Base-by-base conservation (phyloP, 2,113 vertebrate genomes). In the Brachypteracias leptosomus region DNA sequence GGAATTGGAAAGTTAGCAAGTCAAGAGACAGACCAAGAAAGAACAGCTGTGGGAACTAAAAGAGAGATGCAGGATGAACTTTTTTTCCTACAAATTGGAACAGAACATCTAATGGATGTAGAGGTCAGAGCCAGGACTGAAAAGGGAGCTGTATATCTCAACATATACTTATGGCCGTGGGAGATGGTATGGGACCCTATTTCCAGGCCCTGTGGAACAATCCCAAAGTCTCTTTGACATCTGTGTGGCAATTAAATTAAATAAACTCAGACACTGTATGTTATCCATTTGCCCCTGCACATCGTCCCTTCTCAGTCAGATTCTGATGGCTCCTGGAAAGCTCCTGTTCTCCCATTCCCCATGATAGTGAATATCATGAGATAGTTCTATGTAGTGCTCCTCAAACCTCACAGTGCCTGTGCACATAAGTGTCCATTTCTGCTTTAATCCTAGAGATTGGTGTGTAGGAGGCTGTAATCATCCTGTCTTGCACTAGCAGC, bases 391-490 rank as follows among this genome's bases (percentile, higher is more conserved):
- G 42, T 11, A 44, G 17, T 3, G 51, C 55, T 72, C 42, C 76
- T 62, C 70, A 93, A 52, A 66, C 42, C 51, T 73, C 57, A n/a
- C 35, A 38, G 40, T 5, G 21, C 35, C 76, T 3, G 2, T 33
- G 26, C 63, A 66, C 26, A 42, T 22, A 63, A 0, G 0, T 20
- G 35, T 3, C 8, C 1, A 2, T 38, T 61, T 58, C 52, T 76
- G 62, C 36, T 75, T 81, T 44, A 51, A 67, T 46, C 36, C 85
- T 42, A 44, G 42, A 62, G 66, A 16, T 28, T 31, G 29, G 44
- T 52, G 42, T 31, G 9, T 3, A 29, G 28, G 26, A 35, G 38
- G 38, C 58, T 90, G 35, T 55, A 29, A 55, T 55, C 47, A 72
- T 59, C 67, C 54, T 6, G 1, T 18, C 54, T 90, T 5, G 0